Evolutionary conservation across 92 coral and sea anemone species (phyloP).

Genomic region (Porites evermanni): DNA sequence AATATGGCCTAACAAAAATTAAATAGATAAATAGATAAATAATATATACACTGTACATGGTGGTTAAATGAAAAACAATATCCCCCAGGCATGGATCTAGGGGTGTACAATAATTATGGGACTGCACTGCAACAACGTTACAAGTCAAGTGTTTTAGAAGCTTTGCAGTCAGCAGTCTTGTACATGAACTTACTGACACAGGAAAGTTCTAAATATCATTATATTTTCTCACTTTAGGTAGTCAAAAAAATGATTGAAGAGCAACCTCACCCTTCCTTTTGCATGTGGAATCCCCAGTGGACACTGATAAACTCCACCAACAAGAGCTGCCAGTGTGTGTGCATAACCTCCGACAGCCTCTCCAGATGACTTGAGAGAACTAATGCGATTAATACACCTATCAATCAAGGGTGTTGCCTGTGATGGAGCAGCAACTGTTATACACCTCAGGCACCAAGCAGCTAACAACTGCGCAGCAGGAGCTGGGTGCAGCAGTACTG

Average conservation of each 20-base stretch:
- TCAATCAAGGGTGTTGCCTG: slow-evolving; percentile 94
- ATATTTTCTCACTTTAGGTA: neutral
- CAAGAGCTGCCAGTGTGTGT: slow-evolving; percentile 91
- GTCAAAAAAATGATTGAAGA: too few species aligned
- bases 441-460: slow-evolving; percentile 94
- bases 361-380: slow-evolving; percentile 83
- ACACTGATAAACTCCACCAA: slow-evolving; percentile 94
- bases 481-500: slow-evolving; percentile 94
- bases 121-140: too few species aligned
- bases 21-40: too few species aligned
- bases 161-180: too few species aligned
- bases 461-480: slow-evolving; percentile 98
- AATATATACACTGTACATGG: too few species aligned
- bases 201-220: too few species aligned
- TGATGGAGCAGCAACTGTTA: slow-evolving; percentile 90
- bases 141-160: too few species aligned
- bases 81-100: too few species aligned
- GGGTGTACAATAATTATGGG: too few species aligned
- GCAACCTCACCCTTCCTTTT: slow-evolving; percentile 85
- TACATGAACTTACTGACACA: too few species aligned
- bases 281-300: slow-evolving; percentile 97
- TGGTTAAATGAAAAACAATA: too few species aligned
- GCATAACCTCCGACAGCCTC: slow-evolving; percentile 98
- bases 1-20: slow-evolving; percentile 73
- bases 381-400: slow-evolving; percentile 90